Conservation (phyloP, 2,797 vertebrate species). For the Vipera ursinii region DNA sequence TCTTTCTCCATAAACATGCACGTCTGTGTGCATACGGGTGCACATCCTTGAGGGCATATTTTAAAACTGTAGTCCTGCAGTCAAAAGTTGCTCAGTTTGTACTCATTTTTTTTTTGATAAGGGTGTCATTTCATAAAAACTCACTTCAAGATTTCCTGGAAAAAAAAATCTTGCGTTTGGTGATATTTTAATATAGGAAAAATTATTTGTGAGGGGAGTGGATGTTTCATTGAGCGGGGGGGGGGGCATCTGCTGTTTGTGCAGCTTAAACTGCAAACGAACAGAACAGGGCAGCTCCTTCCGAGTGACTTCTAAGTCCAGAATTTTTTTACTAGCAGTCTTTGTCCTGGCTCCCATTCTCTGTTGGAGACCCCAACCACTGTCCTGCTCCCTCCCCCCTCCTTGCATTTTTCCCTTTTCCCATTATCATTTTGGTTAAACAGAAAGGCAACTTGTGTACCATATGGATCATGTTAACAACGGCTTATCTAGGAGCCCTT, state of each 20-base stretch:
- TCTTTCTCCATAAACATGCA: background rate
- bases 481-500: slow-evolving; percentile 55
- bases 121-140: background rate
- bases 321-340: slow-evolving; percentile 56
- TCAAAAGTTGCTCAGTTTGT: rapidly evolving
- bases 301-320: slow-evolving; percentile 33
- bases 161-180: background rate
- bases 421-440: slow-evolving; percentile 74
- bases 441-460: slow-evolving; percentile 68
- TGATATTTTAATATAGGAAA: background rate
- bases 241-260: background rate
- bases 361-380: slow-evolving; percentile 24
- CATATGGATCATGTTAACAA: slow-evolving; percentile 79
- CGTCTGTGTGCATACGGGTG: background rate
- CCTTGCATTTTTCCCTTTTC: slow-evolving; percentile 63
- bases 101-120: background rate
- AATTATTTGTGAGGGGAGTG: background rate
- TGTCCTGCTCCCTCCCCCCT: background rate
- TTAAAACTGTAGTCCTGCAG: rapidly evolving
- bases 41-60: background rate
- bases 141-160: background rate
- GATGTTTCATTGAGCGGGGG: background rate
- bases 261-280: background rate
- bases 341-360: slow-evolving; percentile 65
- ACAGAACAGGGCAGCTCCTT: background rate